phyloP scores from a whole-genome alignment of 2,797 vertebrate species.

The Peromyscus attwateri region DNA sequence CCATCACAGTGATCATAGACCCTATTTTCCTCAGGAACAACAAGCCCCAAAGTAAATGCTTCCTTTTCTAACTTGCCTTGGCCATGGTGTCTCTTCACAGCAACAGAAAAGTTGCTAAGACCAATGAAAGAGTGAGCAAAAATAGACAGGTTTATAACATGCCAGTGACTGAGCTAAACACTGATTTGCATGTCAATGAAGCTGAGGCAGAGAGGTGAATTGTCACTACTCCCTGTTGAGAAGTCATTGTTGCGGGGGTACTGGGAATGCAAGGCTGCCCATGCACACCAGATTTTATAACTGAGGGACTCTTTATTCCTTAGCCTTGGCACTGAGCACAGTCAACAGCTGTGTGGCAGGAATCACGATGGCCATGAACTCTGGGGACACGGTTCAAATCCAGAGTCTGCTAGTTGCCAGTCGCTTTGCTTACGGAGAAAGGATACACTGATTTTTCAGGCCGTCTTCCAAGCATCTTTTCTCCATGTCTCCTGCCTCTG shows the following conservation, averaged over 20 bases:
- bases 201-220: background rate
- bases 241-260: background rate
- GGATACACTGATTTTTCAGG: background rate
- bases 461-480: background rate
- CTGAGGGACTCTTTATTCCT: background rate
- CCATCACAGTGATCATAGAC: background rate
- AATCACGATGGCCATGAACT: background rate
- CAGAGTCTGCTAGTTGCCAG: background rate
- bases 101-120: background rate
- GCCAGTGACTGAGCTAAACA: background rate
- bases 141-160: background rate
- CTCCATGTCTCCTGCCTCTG: background rate
- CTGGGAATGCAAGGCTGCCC: background rate
- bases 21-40: background rate
- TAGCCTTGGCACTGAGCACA: background rate
- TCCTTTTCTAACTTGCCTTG: background rate
- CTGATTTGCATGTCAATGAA: constrained; percentile 27
- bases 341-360: background rate
- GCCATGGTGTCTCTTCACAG: background rate
- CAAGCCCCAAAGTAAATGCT: background rate
- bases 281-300: background rate
- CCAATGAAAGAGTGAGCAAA: background rate
- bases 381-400: background rate
- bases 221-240: background rate
- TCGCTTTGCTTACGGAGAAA: background rate